Evolutionary conservation across 2,113 vertebrate species (phyloP).

Genomic region (Gymnobelideus leadbeateri): DNA sequence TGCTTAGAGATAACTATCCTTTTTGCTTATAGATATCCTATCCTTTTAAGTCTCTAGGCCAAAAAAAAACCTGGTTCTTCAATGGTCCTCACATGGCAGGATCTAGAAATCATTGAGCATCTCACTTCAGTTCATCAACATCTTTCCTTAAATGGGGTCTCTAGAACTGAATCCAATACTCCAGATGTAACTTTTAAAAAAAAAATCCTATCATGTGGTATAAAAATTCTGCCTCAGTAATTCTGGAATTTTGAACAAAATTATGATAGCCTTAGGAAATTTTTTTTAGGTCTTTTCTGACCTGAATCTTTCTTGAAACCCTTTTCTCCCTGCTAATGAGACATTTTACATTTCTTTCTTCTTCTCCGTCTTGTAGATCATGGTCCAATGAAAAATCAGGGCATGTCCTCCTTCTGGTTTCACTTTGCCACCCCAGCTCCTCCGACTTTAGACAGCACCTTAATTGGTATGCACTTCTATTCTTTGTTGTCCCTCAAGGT

Average conservation of each 20-base stretch:
- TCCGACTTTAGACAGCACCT: not conserved
- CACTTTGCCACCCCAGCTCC: not conserved
- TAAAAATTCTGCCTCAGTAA: not conserved
- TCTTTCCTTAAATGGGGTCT: not conserved
- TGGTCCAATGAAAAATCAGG: conserved; percentile 24
- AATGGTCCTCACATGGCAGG: not conserved
- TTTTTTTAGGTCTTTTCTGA: not conserved
- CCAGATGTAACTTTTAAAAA: not conserved
- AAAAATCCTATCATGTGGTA: not conserved
- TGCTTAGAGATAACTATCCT: too few relatives aligned
- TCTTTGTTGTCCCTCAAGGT: not conserved
- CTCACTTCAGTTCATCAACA: not conserved
- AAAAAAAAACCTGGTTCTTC: not conserved
- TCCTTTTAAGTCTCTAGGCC: not conserved
- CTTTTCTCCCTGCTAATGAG: not conserved
- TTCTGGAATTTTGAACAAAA: not conserved
- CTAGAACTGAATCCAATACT: not conserved
- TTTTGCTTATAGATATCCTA: too few relatives aligned
- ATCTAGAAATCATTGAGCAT: not conserved
- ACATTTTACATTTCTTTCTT: not conserved
- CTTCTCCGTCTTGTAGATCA: not conserved
- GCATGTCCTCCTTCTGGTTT: not conserved
- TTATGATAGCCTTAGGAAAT: not conserved
- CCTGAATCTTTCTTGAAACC: not conserved
- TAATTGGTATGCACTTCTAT: not conserved